Evolutionary conservation across 2,888 invertebrate genomes (phyloP).

Genomic region (Crematogaster levior): DNA sequence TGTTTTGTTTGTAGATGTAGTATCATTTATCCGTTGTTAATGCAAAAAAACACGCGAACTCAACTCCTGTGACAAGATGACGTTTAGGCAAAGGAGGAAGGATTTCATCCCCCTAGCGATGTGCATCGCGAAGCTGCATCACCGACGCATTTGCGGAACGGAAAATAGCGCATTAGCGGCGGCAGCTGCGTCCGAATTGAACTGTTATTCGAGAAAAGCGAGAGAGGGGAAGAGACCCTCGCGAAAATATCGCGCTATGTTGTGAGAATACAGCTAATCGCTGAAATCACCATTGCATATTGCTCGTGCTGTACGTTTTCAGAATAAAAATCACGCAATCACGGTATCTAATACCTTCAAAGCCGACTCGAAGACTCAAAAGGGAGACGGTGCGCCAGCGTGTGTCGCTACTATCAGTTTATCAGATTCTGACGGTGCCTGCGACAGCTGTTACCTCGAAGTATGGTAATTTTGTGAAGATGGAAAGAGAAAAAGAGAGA

Average conservation of each 20-base stretch:
- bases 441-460: constrained; percentile 82
- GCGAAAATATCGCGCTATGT: constrained; percentile 61
- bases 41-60: background rate
- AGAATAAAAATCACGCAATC: constrained; percentile 26
- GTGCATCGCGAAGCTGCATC: constrained; percentile 11
- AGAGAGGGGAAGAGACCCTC: constrained; percentile 49
- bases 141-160: constrained; percentile 23
- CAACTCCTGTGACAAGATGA: background rate
- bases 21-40: background rate
- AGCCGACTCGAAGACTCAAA: constrained; percentile 50
- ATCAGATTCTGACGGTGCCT: constrained; percentile 73
- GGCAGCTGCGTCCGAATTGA: constrained; percentile 83
- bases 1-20: background rate
- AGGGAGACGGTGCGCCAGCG: constrained; percentile 47
- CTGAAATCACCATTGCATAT: constrained; percentile 70
- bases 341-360: background rate
- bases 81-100: background rate
- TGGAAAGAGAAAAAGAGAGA: constrained; percentile 54
- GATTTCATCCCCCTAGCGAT: background rate
- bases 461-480: constrained; percentile 82
- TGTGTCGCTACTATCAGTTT: constrained; percentile 84
- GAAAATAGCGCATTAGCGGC: constrained; percentile 74
- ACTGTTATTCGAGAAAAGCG: constrained; percentile 79
- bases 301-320: constrained; percentile 16
- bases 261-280: constrained; percentile 78